Evolutionary conservation across 2,113 vertebrate genomes (phyloP).

Genomic region (Strix aluco): DNA sequence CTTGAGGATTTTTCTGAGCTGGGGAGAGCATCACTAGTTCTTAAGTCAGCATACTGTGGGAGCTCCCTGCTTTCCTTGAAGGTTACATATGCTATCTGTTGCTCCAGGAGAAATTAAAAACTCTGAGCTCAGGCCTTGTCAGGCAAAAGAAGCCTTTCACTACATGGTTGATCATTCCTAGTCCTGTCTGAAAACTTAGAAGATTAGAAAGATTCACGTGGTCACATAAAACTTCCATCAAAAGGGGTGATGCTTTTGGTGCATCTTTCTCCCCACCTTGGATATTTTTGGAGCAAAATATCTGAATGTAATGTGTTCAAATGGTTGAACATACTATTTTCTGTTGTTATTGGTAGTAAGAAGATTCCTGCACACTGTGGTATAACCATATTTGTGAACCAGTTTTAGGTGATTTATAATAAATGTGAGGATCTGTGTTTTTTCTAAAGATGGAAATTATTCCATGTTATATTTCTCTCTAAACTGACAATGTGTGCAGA

Average conservation of each 20-base stretch:
- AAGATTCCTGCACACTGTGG: neutral
- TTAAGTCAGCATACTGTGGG: neutral
- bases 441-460: neutral
- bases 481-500: neutral
- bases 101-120: neutral
- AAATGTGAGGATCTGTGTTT: neutral
- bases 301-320: neutral
- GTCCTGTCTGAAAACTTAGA: neutral
- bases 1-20: neutral
- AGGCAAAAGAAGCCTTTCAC: neutral
- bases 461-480: neutral
- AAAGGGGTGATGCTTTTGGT: neutral
- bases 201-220: neutral
- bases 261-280: neutral
- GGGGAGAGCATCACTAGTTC: neutral
- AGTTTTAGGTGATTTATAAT: neutral
- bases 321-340: neutral
- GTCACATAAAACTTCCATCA: neutral
- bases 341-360: neutral
- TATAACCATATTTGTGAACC: neutral
- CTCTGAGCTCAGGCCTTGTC: neutral
- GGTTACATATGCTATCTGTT: neutral
- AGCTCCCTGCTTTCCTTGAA: neutral
- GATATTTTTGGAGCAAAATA: neutral
- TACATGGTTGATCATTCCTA: accelerated